Base-by-base conservation (phyloP, 2,888 invertebrate species). In the Hemicrepidius hirtus region DNA sequence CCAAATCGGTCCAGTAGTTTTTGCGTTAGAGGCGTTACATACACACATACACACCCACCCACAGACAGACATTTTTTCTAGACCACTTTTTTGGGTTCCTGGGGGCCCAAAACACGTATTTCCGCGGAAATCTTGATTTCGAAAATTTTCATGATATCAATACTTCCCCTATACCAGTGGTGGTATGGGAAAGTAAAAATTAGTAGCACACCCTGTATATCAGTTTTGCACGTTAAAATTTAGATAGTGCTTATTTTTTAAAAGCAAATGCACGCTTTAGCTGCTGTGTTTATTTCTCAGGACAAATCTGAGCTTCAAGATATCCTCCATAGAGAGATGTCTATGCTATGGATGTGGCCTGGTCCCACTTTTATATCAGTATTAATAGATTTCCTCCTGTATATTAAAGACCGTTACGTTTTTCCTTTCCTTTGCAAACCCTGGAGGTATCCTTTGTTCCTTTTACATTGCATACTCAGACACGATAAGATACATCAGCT, bases 391-490 rank as follows among this genome's bases (percentile, higher is more conserved):
- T 81, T 86, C 73, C 83, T 84, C 77, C 80, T 84, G 60, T 82
- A 83, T 77, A 74, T 86, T 77, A 86, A 83, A 84, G 84, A 86
- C 75, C 80, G 81, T 72, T 84, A 83, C 77, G 75, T 86, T 37
- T 76, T 85, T 63, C 86, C 86, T 3, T 79, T 84, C 68, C 78
- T 85, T 13, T 81, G 78, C 75, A 82, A 83, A 77, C 82, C 85
- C 37, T 76, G 85, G 73, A 82, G 81, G 76, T 79, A 84, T 71
- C 85, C 86, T 16, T 82, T 86, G 68, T 77, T 86, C 73, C 80
- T 85, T 28, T 77, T 86, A 71, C 84, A 85, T 75, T 86, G 85
- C 79, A 83, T 85, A 77, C 79, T 85, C 77, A 85, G 83, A 80
- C 85, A 86, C 80, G 80, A 80, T 80, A 86, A 85, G 79, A 80